Evolutionary conservation across 2,113 vertebrate genomes (phyloP).

Genomic region (Charina bottae): DNA sequence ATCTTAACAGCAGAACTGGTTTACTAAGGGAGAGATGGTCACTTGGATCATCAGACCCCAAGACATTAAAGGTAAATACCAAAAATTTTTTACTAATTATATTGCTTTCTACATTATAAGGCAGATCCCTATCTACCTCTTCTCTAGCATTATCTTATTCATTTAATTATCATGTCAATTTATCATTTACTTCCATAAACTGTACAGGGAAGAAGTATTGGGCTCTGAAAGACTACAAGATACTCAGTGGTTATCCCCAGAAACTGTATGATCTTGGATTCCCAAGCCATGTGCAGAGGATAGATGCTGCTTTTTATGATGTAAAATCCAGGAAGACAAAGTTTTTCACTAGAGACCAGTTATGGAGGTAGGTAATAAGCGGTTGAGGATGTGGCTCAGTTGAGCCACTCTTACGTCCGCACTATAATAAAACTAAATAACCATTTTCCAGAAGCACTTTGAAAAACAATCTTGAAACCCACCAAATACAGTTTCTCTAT

Average conservation of each 20-base stretch:
- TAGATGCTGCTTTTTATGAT: conserved; percentile 62
- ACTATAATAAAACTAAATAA: background rate
- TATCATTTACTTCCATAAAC: background rate
- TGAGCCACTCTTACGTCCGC: too few relatives aligned
- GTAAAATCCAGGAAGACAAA: conserved; percentile 46
- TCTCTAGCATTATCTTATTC: background rate
- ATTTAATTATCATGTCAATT: background rate
- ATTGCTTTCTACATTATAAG: background rate
- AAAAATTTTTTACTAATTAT: background rate
- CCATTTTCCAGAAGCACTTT: background rate
- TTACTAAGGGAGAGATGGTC: background rate
- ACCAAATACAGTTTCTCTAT: background rate
- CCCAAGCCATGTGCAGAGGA: conserved; percentile 52
- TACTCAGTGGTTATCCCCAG: conserved; percentile 63
- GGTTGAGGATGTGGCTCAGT: background rate
- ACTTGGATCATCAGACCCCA: background rate
- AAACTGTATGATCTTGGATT: conserved; percentile 66
- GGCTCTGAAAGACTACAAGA: conserved; percentile 66
- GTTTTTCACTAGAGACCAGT: conserved; percentile 58
- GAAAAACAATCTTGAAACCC: background rate
- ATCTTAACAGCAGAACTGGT: too few relatives aligned
- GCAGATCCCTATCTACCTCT: background rate
- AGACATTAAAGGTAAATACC: background rate
- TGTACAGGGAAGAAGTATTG: conserved; percentile 66
- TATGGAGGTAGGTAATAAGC: conserved; percentile 63